Evolutionary conservation across 2,113 vertebrate species (phyloP).

Genomic region (Callithrix jacchus): DNA sequence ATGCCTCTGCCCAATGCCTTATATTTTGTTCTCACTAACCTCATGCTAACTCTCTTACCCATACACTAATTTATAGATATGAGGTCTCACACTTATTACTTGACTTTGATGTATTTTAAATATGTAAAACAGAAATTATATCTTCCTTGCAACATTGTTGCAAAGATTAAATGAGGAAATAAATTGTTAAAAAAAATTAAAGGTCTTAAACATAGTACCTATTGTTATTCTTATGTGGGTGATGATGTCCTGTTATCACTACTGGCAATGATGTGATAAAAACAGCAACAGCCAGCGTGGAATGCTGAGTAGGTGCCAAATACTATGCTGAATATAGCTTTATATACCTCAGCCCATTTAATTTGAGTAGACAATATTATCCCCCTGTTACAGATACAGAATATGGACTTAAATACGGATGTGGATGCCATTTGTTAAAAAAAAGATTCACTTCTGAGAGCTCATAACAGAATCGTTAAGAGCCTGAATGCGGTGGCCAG

Average conservation of each 20-base stretch:
- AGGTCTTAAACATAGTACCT: not conserved
- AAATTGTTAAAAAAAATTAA: not conserved
- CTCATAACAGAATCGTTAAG: not conserved
- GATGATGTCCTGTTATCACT: not conserved
- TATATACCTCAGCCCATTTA: not conserved
- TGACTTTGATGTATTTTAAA: conserved; percentile 3
- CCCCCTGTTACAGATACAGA: not conserved
- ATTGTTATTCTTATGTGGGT: conserved; percentile 11
- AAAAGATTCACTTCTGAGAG: not conserved
- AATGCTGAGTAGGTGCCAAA: not conserved
- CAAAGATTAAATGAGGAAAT: conserved; percentile 1
- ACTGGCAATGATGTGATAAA: not conserved
- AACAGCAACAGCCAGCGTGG: not conserved
- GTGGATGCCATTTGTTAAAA: not conserved
- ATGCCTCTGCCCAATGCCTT: not conserved
- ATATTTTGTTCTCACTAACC: not conserved
- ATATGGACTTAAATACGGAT: not conserved
- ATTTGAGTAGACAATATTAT: not conserved
- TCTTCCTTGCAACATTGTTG: not conserved
- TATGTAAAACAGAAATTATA: not conserved
- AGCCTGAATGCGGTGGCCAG: not conserved
- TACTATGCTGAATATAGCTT: not conserved
- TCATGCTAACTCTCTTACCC: not conserved
- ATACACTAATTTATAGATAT: not conserved
- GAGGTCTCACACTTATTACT: not conserved